A percentile compares a stretch with the other conserved stretches of the same genome.
Evolutionary conservation across 2,113 vertebrate species (phyloP).

Genomic region (Saimiri boliviensis): DNA sequence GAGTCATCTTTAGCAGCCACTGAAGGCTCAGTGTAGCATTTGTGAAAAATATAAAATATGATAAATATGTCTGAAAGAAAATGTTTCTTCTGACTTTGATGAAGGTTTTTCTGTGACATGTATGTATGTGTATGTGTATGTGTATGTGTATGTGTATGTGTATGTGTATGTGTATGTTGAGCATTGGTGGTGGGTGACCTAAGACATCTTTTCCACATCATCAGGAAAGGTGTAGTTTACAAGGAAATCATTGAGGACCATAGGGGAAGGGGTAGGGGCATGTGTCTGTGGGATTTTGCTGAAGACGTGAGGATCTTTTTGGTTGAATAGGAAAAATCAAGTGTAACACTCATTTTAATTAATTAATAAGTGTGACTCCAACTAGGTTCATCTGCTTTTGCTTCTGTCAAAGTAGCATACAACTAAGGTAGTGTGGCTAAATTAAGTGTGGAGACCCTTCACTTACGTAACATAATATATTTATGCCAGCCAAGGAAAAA

Average conservation of each 20-base stretch:
- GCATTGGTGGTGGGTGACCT: background rate
- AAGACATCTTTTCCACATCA: background rate
- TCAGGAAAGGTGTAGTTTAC: background rate
- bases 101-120: background rate
- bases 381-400: background rate
- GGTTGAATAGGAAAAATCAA: background rate
- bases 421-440: background rate
- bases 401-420: background rate
- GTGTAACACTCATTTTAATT: background rate
- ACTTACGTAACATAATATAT: background rate
- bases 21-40: background rate
- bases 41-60: slow-evolving; percentile 8
- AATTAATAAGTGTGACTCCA: background rate
- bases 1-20: background rate
- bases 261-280: rapidly evolving
- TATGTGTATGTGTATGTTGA: too few relatives aligned
- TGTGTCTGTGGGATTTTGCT: background rate
- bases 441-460: background rate
- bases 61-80: background rate
- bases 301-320: background rate
- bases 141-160: background rate
- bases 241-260: background rate
- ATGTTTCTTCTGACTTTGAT: background rate
- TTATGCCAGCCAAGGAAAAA: background rate
- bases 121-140: background rate